A percentile compares a stretch with the other conserved stretches of the same genome.
These are phyloP conservation scores for Anadara kagoshimensis DNA, from an alignment of 1,140 invertebrate species.

Conservation along the genomic window DNA sequence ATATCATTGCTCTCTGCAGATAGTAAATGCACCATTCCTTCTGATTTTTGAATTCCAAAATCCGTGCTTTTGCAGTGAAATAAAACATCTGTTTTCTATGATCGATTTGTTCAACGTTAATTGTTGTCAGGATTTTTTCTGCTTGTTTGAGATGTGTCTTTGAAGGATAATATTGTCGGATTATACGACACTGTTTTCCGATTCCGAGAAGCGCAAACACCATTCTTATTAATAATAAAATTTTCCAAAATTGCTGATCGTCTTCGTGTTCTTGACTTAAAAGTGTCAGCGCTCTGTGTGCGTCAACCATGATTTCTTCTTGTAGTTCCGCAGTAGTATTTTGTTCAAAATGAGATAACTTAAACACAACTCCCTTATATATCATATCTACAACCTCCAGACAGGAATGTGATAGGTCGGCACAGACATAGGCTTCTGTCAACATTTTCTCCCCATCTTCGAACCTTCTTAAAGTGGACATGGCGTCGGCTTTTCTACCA, in stretches of 20 bases:
- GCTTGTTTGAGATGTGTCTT: background rate
- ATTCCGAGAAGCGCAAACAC: constrained; percentile 9
- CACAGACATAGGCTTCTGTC: background rate
- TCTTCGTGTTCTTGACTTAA: constrained; percentile 13
- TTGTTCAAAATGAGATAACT: constrained; percentile 13
- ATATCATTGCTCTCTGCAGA: background rate
- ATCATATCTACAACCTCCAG: constrained; percentile 22
- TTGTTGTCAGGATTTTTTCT: background rate
- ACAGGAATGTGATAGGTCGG: background rate
- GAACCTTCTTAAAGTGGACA: constrained; percentile 1
- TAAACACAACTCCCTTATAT: constrained; percentile 19
- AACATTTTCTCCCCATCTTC: background rate
- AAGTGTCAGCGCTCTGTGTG: background rate
- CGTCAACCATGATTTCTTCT: constrained; percentile 7
- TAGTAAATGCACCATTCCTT: background rate
- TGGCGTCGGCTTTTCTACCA: constrained; percentile 11
- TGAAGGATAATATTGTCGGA: background rate
- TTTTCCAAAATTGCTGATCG: constrained; percentile 7
- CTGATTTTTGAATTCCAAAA: background rate
- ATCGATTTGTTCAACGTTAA: constrained; percentile 1
- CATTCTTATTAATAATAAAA: constrained; percentile 1
- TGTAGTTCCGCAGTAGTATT: background rate
- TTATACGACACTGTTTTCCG: constrained; percentile 11
- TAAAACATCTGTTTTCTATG: constrained; percentile 17
- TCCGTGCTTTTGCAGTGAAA: constrained; percentile 1